Evolutionary conservation across 2,797 vertebrate genomes (phyloP).

Genomic region (Gorsachius magnificus): DNA sequence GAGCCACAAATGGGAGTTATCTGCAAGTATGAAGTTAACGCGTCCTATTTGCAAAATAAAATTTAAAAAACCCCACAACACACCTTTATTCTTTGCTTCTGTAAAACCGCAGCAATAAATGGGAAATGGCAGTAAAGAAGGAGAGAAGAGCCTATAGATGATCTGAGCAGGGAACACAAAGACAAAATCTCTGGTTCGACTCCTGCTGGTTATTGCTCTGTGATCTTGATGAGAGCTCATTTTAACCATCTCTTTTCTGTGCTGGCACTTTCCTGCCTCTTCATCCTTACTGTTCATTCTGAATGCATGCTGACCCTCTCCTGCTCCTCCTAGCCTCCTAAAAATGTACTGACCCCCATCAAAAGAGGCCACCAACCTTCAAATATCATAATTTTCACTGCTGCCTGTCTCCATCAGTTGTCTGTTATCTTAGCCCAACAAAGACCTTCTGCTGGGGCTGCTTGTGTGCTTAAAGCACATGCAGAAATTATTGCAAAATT

Average conservation of each 20-base stretch:
- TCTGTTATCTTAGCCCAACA: neutral
- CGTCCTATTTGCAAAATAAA: neutral
- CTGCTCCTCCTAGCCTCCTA: neutral
- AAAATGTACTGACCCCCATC: accelerated
- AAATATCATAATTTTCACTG: neutral
- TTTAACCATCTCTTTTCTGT: neutral
- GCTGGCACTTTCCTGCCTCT: neutral
- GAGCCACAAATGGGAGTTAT: neutral
- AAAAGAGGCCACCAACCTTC: neutral
- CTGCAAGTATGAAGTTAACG: neutral
- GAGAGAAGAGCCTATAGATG: neutral
- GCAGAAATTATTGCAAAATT: neutral
- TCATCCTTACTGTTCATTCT: neutral
- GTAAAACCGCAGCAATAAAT: neutral
- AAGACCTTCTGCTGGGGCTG: neutral
- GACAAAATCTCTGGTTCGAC: neutral
- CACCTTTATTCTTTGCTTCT: neutral
- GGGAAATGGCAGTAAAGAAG: neutral
- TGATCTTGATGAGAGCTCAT: neutral
- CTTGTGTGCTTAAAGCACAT: neutral
- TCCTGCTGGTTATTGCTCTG: neutral
- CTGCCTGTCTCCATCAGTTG: neutral
- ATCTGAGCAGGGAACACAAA: neutral
- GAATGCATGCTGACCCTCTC: neutral
- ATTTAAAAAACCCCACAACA: neutral